phyloP scores from a whole-genome alignment of 1,140 invertebrate species.

The Macrotrachela quadricornifera region DNA sequence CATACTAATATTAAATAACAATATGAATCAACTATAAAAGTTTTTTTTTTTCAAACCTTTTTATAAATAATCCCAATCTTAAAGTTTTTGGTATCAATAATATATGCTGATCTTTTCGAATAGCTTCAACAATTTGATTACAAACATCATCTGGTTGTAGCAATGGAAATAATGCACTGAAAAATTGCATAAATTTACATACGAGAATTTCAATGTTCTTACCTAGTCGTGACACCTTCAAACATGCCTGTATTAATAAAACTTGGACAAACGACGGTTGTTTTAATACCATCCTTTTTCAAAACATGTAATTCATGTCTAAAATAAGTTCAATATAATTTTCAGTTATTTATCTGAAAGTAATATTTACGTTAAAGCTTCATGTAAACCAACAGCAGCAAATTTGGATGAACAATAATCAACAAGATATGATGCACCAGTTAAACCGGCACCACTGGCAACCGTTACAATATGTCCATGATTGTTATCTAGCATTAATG shows the following conservation, averaged over 20 bases:
- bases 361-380: conserved; percentile 19
- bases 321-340: conserved; percentile 3
- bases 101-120: conserved; percentile 52
- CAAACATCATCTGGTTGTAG: conserved; percentile 64
- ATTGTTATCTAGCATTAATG: conserved; percentile 52
- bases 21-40: too few relatives aligned
- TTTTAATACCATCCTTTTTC: conserved; percentile 43
- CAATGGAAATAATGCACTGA: conserved; percentile 34
- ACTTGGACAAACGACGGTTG: conserved; percentile 73
- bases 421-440: conserved; percentile 43
- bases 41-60: too few relatives aligned
- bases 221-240: conserved; percentile 49
- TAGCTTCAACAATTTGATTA: conserved; percentile 53
- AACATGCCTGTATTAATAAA: conserved; percentile 92
- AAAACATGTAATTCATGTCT: conserved; percentile 16
- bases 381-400: conserved; percentile 72
- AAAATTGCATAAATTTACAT: not conserved
- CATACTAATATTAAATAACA: too few relatives aligned
- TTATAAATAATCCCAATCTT: too few relatives aligned
- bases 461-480: conserved; percentile 83
- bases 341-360: too few relatives aligned
- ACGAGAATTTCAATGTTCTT: not conserved
- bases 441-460: conserved; percentile 62
- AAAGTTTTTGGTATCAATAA: conserved; percentile 50
- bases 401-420: conserved; percentile 90